Conservation (phyloP, 2,888 invertebrate genomes). For the Pycnomerus fuliginosus region DNA sequence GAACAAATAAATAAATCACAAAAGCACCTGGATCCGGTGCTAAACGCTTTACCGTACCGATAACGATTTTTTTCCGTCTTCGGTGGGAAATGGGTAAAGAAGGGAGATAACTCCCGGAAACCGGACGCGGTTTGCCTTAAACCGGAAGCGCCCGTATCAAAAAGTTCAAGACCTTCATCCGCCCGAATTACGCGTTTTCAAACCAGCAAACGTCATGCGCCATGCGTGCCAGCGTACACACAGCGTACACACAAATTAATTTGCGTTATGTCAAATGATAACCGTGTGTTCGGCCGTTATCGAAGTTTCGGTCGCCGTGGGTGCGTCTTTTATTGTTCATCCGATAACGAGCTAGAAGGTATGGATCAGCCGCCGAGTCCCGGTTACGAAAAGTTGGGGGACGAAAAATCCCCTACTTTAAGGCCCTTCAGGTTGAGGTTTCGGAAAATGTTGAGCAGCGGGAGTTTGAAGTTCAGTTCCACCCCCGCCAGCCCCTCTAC, state of each 20-base stretch:
- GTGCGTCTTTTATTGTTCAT: conserved; percentile 12
- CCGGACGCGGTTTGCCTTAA: conserved; percentile 14
- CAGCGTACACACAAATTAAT: conserved; percentile 12
- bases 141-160: conserved; percentile 9
- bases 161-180: no score
- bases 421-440: conserved; percentile 35
- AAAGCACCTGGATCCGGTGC: no score
- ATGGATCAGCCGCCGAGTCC: conserved; percentile 38
- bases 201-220: conserved; percentile 11
- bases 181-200: conserved; percentile 16
- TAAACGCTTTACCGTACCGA: not conserved
- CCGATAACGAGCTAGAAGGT: conserved; percentile 4
- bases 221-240: conserved; percentile 15
- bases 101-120: conserved; percentile 15
- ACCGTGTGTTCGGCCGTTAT: conserved; percentile 6
- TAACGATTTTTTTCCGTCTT: not conserved
- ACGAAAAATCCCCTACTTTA: conserved; percentile 26
- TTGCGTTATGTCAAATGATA: conserved; percentile 6
- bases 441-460: conserved; percentile 37
- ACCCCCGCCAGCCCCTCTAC: conserved; percentile 16
- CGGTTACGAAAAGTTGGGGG: conserved; percentile 31
- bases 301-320: conserved; percentile 9
- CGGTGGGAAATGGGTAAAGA: no score
- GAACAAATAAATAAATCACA: no score
- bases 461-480: conserved; percentile 30